These are phyloP conservation scores for Xerus inauris DNA, from an alignment of 2,113 vertebrate genomes.

Conservation along the genomic window DNA sequence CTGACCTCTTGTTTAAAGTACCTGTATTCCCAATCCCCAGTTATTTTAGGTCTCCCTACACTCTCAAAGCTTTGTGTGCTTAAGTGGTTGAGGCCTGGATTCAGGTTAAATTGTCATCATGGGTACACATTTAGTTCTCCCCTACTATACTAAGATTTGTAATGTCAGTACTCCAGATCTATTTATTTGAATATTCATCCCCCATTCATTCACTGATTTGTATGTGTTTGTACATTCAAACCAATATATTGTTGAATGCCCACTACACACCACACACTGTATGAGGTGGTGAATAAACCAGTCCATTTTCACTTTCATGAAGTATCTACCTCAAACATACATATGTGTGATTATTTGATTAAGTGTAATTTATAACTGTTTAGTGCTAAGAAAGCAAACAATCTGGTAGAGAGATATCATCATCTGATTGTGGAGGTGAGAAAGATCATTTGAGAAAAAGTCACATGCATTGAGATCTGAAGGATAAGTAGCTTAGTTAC, in stretches of 20 bases:
- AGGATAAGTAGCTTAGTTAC: background rate
- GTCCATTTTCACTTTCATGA: background rate
- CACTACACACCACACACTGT: background rate
- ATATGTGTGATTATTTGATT: background rate
- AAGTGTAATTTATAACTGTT: background rate
- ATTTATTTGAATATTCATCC: background rate
- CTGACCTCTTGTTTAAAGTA: background rate
- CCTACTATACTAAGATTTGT: background rate
- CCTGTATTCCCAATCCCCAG: background rate
- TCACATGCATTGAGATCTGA: background rate
- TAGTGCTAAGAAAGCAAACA: background rate
- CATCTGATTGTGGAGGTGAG: background rate
- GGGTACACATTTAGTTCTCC: background rate
- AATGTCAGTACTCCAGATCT: background rate
- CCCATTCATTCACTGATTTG: background rate
- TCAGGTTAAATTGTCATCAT: background rate
- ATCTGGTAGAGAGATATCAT: background rate
- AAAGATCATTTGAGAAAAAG: constrained; percentile 18
- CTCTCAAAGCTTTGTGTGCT: background rate
- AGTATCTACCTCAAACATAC: background rate
- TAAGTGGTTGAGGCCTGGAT: background rate
- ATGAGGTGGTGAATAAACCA: background rate
- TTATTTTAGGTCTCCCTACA: background rate
- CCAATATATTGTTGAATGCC: background rate
- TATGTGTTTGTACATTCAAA: background rate